Conservation (phyloP, 2,113 vertebrate species). For the Alethe castanea region DNA sequence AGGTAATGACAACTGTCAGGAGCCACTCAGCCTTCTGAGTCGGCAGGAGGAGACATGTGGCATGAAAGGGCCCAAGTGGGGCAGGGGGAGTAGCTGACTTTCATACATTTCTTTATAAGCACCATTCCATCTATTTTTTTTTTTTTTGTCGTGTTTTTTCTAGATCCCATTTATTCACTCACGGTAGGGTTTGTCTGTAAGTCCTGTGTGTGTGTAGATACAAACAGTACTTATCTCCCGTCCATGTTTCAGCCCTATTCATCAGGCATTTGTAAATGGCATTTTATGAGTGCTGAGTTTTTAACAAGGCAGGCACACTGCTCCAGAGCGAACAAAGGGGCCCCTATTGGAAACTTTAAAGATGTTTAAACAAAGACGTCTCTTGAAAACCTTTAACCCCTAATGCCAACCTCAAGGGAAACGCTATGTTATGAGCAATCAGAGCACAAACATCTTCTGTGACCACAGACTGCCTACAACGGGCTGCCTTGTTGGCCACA, state of each 20-base stretch:
- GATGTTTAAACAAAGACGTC: slow-evolving; percentile 53
- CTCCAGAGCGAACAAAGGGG: slow-evolving; percentile 31
- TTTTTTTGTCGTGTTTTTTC: accelerated
- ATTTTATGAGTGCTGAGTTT: slow-evolving; percentile 17
- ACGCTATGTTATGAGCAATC: neutral
- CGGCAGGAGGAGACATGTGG: neutral
- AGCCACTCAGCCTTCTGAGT: neutral
- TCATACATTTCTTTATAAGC: neutral
- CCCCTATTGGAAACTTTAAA: slow-evolving; percentile 56
- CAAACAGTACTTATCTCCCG: neutral
- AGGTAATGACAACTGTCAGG: neutral
- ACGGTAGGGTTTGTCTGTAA: neutral
- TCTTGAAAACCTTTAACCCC: slow-evolving; percentile 62
- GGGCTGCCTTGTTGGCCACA: neutral
- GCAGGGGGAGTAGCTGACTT: neutral
- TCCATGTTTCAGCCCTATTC: neutral
- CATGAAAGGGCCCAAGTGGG: neutral
- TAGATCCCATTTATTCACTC: neutral
- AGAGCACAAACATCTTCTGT: slow-evolving; percentile 4
- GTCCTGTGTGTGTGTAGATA: neutral
- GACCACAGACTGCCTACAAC: neutral
- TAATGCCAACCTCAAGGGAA: slow-evolving; percentile 51
- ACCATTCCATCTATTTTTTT: neutral
- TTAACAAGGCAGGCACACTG: slow-evolving; percentile 20
- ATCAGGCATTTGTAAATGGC: neutral